Evolutionary conservation across 2,113 vertebrate species (phyloP).

Genomic region (Hippocampus zosterae): DNA sequence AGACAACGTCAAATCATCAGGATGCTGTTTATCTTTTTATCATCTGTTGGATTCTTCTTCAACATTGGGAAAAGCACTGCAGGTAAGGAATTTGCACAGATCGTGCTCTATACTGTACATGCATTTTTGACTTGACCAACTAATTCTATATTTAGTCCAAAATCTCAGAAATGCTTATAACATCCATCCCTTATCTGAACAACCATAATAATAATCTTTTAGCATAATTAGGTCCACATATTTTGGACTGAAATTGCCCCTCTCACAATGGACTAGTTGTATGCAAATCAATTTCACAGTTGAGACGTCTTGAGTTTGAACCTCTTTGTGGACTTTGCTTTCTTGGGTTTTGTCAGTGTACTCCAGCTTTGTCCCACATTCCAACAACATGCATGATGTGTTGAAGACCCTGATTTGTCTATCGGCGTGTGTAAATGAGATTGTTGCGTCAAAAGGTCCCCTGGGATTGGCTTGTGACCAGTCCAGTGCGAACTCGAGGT

Average conservation of each 20-base stretch:
- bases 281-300: background rate
- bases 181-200: background rate
- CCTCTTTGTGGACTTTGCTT: too few relatives aligned
- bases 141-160: background rate
- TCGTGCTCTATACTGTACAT: background rate
- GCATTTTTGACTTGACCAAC: background rate
- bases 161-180: background rate
- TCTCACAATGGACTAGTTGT: background rate
- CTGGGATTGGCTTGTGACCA: background rate
- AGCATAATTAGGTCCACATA: background rate
- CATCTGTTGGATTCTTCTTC: constrained; percentile 41
- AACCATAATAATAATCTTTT: background rate
- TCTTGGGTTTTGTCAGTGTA: too few relatives aligned
- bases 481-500: background rate
- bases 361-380: too few relatives aligned
- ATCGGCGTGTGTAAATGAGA: background rate
- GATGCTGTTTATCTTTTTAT: constrained; percentile 34
- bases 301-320: too few relatives aligned
- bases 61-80: constrained; percentile 42
- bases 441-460: background rate
- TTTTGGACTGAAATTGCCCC: background rate
- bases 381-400: background rate
- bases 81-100: constrained; percentile 50
- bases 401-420: background rate
- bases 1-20: constrained; percentile 16